These are phyloP conservation scores for western clawed frog (Xenopus tropicalis) DNA, from an alignment of 2,113 vertebrate species.

Conservation along the genomic window UCB_Xtro_10.0 CM004449.2:26715501-26716000, in stretches of 20 bases:
- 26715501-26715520: no score
- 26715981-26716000: not conserved
- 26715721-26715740: constrained; percentile 9
- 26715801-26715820: constrained; percentile 23
- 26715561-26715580: no score
- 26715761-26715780: constrained; percentile 15
- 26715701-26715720: constrained; percentile 35
- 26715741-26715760: constrained; percentile 16
- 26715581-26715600: no score
- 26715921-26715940: not conserved
- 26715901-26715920: not conserved
- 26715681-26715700: constrained; percentile 33
- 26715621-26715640: constrained; percentile 14
- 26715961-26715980: not conserved
- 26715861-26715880: constrained; percentile 30
- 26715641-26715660: constrained; percentile 2
- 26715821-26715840: constrained; percentile 33
- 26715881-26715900: constrained; percentile 26
- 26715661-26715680: constrained; percentile 40
- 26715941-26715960: constrained; percentile 15
- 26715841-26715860: constrained; percentile 2
- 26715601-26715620: not conserved
- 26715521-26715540: no score
- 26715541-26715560: no score
- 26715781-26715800: not conserved